These are phyloP conservation scores for Sebastes hubbsi DNA, from an alignment of 2,797 vertebrate species.

Conservation along the genomic window DNA sequence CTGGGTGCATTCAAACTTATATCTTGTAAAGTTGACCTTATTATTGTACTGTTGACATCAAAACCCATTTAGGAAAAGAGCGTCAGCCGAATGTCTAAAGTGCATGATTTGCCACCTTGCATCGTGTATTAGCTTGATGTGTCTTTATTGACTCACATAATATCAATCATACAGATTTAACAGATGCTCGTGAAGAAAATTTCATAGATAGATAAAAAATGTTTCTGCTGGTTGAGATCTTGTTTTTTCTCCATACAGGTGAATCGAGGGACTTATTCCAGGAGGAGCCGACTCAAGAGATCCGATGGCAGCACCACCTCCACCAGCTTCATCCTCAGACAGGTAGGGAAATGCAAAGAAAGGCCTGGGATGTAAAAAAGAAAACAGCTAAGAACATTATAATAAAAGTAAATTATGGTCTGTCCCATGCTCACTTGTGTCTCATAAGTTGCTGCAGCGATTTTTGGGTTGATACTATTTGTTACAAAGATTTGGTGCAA, in stretches of 20 bases:
- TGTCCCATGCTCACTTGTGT: too few species aligned
- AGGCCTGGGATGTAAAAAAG: not conserved
- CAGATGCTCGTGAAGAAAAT: not conserved
- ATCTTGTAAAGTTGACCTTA: not conserved
- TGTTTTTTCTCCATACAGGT: constrained; percentile 72
- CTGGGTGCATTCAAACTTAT: not conserved
- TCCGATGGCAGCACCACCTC: constrained; percentile 97
- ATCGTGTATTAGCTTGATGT: not conserved
- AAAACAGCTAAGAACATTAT: not conserved
- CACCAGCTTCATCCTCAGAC: constrained; percentile 97
- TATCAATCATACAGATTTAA: not conserved
- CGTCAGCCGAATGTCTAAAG: not conserved
- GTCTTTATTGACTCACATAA: not conserved
- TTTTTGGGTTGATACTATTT: too few species aligned
- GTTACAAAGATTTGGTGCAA: rapidly evolving
- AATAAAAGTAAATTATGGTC: too few species aligned
- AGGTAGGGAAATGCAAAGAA: constrained; percentile 77
- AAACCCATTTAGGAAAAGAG: not conserved
- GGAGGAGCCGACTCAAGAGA: constrained; percentile 92
- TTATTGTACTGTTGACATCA: not conserved
- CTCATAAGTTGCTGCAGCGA: too few species aligned
- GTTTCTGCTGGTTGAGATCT: not conserved
- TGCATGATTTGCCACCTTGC: not conserved
- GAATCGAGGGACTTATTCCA: constrained; percentile 91
- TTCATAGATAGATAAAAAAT: not conserved